Base-by-base conservation (phyloP, 1,140 invertebrate genomes). In the Drosophila santomea region DNA sequence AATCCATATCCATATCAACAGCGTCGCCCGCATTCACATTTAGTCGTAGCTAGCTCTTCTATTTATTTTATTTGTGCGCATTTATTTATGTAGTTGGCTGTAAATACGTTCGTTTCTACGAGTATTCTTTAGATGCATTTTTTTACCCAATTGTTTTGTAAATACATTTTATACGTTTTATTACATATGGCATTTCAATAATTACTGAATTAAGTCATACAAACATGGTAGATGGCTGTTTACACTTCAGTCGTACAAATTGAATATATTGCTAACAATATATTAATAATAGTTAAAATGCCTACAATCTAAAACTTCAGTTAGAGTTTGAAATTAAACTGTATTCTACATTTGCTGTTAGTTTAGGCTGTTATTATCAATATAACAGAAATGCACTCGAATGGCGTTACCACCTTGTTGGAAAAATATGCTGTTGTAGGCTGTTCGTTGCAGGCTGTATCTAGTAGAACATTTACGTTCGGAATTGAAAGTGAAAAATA, bases 61-160 rank as follows among this genome's bases (percentile, higher is more conserved):
- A 74, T 74, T 74, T 74, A 74, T 74, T 52, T 74, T 55, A 63
- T 71, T 45, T 25, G 41, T 38, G 35, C 4, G 64, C 47, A 74
- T 74, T 61, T 74, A 64, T 39, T 39, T 57, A 48, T 58, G 4
- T 43, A 41, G 28, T 45, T 11, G 20, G 35, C 44, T 56, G 69
- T 32, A 60, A 50, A 23, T 51, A 36, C 23, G 45, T 51, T 28
- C 25, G 58, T 50, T 41, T 15, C 11, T 17, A 14, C 7, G 45
- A 48, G 45, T 51, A 17, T 51, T 51, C 4, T 51, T 15, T 60
- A 14, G 59, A n/a, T 39, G 25, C 59, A 32, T 36, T 14, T 35
- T 61, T 64, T 45, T 50, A 64, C 41, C 45, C 39, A 38, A 54
- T 68, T 43, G 47, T 74, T 50, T 23, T 74, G 69, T 64, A 64